These are phyloP conservation scores for Cetoscarus ocellatus DNA, from an alignment of 2,797 vertebrate species.

Conservation along the genomic window DNA sequence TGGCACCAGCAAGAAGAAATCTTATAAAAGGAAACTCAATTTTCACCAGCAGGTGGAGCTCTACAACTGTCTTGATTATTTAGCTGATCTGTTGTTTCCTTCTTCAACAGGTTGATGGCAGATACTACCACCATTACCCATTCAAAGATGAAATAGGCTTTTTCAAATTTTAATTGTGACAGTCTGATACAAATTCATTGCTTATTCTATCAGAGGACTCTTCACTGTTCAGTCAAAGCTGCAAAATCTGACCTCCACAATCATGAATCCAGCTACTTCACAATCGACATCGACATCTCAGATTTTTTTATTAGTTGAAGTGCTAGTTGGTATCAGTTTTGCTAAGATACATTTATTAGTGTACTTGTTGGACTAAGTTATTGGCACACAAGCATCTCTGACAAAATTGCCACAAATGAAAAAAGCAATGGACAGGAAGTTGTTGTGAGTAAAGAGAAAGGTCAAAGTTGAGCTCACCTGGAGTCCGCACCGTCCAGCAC, in stretches of 20 bases:
- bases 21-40: neutral
- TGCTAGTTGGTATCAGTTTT: neutral
- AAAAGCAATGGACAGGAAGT: neutral
- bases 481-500: conserved; percentile 93
- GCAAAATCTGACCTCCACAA: neutral
- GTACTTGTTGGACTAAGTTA: neutral
- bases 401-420: neutral
- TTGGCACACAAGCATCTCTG: neutral
- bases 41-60: conserved; percentile 76
- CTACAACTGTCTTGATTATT: conserved; percentile 42
- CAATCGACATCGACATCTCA: neutral
- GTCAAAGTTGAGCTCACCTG: conserved; percentile 86
- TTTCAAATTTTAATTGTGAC: neutral
- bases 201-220: neutral
- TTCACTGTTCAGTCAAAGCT: neutral
- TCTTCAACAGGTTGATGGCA: conserved; percentile 67
- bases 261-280: neutral
- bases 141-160: conserved; percentile 3
- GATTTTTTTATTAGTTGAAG: neutral
- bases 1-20: neutral
- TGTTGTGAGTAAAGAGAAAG: conserved; percentile 11
- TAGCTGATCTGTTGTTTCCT: conserved; percentile 27
- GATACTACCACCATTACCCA: neutral
- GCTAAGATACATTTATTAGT: neutral
- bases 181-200: neutral